phyloP scores from a whole-genome alignment of 2,888 invertebrate genomes.

The Mimas tiliae region DNA sequence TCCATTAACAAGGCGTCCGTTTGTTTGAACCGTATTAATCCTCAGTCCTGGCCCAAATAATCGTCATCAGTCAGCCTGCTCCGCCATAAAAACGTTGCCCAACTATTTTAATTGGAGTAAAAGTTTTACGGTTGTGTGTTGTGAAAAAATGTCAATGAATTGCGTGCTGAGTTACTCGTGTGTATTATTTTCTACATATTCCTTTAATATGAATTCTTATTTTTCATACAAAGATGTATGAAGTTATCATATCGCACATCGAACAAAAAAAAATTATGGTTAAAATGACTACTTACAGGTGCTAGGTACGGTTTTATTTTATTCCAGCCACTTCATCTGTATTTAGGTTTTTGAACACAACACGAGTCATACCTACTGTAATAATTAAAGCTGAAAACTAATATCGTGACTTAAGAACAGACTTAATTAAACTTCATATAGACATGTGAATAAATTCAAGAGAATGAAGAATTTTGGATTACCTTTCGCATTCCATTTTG shows the following conservation, averaged over 20 bases:
- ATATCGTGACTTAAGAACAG: conserved; percentile 56
- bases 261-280: neutral
- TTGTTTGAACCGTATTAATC: conserved; percentile 75
- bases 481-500: conserved; percentile 67
- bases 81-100: conserved; percentile 71
- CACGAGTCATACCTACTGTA: conserved; percentile 31
- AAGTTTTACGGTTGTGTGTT: conserved; percentile 63
- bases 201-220: neutral
- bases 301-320: neutral
- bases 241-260: neutral
- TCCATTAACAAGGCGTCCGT: conserved; percentile 66
- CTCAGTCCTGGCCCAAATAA: conserved; percentile 71
- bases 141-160: conserved; percentile 70
- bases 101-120: conserved; percentile 83
- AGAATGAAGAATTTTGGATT: conserved; percentile 69
- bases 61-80: conserved; percentile 69
- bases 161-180: conserved; percentile 47
- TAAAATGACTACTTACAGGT: neutral
- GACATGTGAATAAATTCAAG: conserved; percentile 63
- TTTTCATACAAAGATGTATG: neutral
- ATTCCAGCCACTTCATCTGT: neutral
- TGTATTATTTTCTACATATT: conserved; percentile 4
- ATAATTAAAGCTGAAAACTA: conserved; percentile 56
- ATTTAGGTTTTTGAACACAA: neutral
- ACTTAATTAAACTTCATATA: conserved; percentile 67